phyloP scores from a whole-genome alignment of 2,888 invertebrate species.

The Leptinotarsa peninsularis region DNA sequence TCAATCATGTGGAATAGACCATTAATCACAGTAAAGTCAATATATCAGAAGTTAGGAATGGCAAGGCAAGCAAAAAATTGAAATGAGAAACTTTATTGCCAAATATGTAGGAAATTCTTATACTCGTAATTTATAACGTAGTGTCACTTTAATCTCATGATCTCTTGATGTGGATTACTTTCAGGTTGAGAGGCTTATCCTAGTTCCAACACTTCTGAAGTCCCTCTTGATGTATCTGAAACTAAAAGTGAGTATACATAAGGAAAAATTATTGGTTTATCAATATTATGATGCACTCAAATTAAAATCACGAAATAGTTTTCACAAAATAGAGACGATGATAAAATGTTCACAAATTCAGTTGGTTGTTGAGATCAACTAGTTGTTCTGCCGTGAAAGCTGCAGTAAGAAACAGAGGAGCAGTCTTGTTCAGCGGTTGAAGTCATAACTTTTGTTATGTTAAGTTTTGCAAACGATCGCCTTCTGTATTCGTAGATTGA shows the following conservation, averaged over 20 bases:
- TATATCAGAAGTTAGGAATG: constrained; percentile 10
- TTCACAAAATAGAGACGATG: too few species aligned
- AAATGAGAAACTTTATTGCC: constrained; percentile 18
- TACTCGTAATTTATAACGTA: constrained; percentile 25
- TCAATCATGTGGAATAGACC: constrained; percentile 4
- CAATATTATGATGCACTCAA: too few species aligned
- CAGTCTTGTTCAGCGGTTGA: too few species aligned
- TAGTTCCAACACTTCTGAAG: constrained; percentile 86
- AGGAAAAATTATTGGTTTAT: neutral
- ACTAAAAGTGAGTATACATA: constrained; percentile 66
- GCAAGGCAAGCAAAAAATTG: constrained; percentile 20
- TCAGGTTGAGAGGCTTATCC: constrained; percentile 81
- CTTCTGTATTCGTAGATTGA: too few species aligned
- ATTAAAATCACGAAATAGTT: too few species aligned
- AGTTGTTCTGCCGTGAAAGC: too few species aligned
- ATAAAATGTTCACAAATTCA: too few species aligned
- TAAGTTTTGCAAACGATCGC: too few species aligned
- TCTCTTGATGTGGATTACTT: constrained; percentile 51
- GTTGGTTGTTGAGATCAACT: too few species aligned
- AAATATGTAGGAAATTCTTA: constrained; percentile 27
- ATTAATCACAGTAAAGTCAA: constrained; percentile 22
- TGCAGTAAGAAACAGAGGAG: too few species aligned
- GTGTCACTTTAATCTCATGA: constrained; percentile 20
- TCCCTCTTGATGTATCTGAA: constrained; percentile 82
- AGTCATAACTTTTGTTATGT: too few species aligned